Evolutionary conservation across 1,140 invertebrate genomes (phyloP).

Genomic region (Acromyrmex charruanus): DNA sequence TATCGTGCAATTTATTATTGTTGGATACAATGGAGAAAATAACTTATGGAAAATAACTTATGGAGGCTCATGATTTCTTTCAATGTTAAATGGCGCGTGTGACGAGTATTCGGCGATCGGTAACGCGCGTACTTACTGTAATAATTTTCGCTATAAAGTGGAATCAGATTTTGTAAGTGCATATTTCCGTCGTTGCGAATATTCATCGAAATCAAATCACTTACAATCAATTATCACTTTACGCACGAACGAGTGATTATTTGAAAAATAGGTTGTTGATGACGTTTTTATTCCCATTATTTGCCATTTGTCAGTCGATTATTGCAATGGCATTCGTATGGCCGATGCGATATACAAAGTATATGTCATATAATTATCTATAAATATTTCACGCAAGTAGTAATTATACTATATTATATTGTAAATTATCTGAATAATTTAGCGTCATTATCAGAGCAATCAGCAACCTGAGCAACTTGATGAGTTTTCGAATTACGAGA

Average conservation of each 20-base stretch:
- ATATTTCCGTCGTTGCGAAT: background rate
- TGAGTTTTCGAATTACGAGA: slow-evolving; percentile 8
- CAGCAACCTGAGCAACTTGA: background rate
- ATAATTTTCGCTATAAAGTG: background rate
- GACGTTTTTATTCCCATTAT: background rate
- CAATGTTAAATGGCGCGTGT: background rate
- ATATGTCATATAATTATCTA: slow-evolving; percentile 3
- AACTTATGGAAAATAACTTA: background rate
- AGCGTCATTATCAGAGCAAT: background rate
- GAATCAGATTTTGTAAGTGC: background rate
- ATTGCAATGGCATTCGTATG: slow-evolving; percentile 1
- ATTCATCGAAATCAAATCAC: slow-evolving; percentile 5
- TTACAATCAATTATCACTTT: background rate
- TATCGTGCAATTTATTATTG: background rate
- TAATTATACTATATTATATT: background rate
- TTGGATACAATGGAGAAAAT: background rate
- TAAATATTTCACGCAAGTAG: slow-evolving; percentile 21
- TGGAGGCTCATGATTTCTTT: background rate
- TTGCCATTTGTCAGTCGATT: background rate
- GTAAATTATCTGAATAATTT: slow-evolving; percentile 43
- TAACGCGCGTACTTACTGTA: background rate
- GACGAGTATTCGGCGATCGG: background rate
- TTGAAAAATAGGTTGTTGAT: background rate
- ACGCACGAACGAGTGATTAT: background rate
- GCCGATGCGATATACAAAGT: slow-evolving; percentile 1